These are phyloP conservation scores for Bovichtus diacanthus DNA, from an alignment of 2,797 vertebrate species.

Conservation along the genomic window DNA sequence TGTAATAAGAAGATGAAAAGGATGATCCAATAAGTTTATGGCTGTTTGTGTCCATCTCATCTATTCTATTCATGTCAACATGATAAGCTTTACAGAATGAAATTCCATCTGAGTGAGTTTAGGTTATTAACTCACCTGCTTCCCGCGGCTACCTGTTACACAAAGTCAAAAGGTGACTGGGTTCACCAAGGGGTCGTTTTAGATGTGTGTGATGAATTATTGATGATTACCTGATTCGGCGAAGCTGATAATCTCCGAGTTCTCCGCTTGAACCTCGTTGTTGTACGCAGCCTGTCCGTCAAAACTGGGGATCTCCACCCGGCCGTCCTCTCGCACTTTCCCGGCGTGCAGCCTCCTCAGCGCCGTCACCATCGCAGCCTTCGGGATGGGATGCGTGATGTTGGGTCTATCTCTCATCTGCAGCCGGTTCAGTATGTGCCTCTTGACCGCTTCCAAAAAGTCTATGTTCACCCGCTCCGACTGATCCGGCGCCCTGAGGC, in stretches of 20 bases:
- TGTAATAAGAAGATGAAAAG: slow-evolving; percentile 42
- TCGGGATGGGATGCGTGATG: slow-evolving; percentile 97
- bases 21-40: slow-evolving; percentile 29
- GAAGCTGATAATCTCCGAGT: slow-evolving; percentile 98
- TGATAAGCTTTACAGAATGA: background rate
- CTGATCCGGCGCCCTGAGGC: slow-evolving; percentile 88
- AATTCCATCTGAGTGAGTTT: background rate
- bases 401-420: slow-evolving; percentile 97
- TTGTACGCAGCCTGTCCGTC: slow-evolving; percentile 92
- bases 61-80: background rate
- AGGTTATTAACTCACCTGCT: slow-evolving; percentile 1
- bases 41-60: background rate
- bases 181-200: slow-evolving; percentile 56
- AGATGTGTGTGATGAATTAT: slow-evolving; percentile 49
- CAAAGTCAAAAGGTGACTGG: slow-evolving; percentile 34
- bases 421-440: slow-evolving; percentile 94
- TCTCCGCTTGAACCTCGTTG: slow-evolving; percentile 90
- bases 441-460: slow-evolving; percentile 96
- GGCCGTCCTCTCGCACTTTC: slow-evolving; percentile 94
- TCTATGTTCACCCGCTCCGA: slow-evolving; percentile 89
- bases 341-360: slow-evolving; percentile 96
- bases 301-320: slow-evolving; percentile 95
- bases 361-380: slow-evolving; percentile 97
- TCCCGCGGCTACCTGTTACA: background rate
- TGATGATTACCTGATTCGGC: slow-evolving; percentile 94